These are phyloP conservation scores for Hirudinaria manillensis DNA, from an alignment of 2,888 invertebrate species.

Conservation along the genomic window DNA sequence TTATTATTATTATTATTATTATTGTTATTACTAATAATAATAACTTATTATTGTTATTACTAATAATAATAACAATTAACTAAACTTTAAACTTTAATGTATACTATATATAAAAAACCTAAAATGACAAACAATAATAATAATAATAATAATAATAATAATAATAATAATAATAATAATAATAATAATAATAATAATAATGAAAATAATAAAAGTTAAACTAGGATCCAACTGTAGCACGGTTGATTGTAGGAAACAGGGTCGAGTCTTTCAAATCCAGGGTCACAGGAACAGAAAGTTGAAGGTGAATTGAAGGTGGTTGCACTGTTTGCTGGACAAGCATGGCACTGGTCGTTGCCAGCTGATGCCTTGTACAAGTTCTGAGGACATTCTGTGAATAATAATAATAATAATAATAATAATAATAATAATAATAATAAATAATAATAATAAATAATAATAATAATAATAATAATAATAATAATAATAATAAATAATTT, in stretches of 20 bases:
- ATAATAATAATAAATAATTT: too few relatives aligned
- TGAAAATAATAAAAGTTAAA: not conserved
- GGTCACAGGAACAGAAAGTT: not conserved
- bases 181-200: too few relatives aligned
- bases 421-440: not conserved
- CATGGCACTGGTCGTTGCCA: not conserved
- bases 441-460: not conserved
- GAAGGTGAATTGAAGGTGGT: not conserved
- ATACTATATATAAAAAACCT: too few relatives aligned
- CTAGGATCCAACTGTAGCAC: slow-evolving; percentile 1
- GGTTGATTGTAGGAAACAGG: slow-evolving; percentile 1
- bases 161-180: too few relatives aligned
- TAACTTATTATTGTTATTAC: too few relatives aligned
- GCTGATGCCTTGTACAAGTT: not conserved
- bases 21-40: too few relatives aligned
- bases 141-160: too few relatives aligned
- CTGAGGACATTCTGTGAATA: not conserved
- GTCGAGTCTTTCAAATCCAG: slow-evolving; percentile 1
- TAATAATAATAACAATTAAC: too few relatives aligned
- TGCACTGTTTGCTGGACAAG: slow-evolving; percentile 2
- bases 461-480: too few relatives aligned
- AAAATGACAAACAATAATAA: too few relatives aligned
- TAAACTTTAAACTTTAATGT: too few relatives aligned
- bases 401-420: not conserved
- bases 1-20: too few relatives aligned